A percentile compares a stretch with the other conserved stretches of the same genome.
These are phyloP conservation scores for Lepus europaeus DNA, from an alignment of 2,113 vertebrate species.

Conservation along the genomic window DNA sequence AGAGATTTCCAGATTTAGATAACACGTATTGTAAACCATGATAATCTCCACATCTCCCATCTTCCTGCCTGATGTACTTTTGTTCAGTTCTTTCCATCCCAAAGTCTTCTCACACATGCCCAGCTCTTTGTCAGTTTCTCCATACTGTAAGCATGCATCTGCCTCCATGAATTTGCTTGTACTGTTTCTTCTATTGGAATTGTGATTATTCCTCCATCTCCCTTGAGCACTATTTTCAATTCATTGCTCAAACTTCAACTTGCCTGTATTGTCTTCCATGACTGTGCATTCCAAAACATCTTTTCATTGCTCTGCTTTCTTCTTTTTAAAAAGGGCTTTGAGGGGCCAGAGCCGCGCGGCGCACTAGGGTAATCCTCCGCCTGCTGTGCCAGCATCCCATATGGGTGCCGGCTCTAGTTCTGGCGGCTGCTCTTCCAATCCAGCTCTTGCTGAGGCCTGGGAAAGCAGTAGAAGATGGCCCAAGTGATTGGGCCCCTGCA, in stretches of 20 bases:
- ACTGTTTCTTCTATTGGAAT: not conserved
- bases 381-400: too few species aligned
- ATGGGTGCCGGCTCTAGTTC: too few species aligned
- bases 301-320: not conserved
- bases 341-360: too few species aligned
- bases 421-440: too few species aligned
- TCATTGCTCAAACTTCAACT: not conserved
- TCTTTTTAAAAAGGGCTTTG: not conserved
- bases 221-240: not conserved
- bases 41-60: not conserved
- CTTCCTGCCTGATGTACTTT: not conserved
- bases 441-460: too few species aligned
- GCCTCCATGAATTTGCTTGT: not conserved
- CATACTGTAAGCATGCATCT: too few species aligned
- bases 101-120: not conserved
- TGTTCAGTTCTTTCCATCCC: not conserved
- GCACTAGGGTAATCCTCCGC: too few species aligned
- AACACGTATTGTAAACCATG: not conserved
- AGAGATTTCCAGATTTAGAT: not conserved
- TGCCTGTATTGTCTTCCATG: not conserved
- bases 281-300: not conserved
- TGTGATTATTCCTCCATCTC: not conserved
- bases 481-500: too few species aligned
- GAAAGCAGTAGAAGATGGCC: too few species aligned
- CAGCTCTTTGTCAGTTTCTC: not conserved